phyloP scores from a whole-genome alignment of 2,888 invertebrate genomes.

The Pseudeuparius sepicola region DNA sequence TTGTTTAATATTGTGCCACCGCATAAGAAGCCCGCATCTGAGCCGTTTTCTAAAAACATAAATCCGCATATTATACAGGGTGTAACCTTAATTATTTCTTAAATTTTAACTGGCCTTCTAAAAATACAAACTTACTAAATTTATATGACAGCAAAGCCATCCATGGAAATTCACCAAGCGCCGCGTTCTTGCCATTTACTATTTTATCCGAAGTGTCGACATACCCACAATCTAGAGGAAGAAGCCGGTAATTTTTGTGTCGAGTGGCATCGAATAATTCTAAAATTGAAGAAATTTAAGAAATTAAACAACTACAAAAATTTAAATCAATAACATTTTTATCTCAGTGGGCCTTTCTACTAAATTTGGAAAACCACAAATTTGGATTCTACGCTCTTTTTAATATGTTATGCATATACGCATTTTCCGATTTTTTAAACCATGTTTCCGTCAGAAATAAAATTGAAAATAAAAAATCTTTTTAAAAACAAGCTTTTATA shows the following conservation, averaged over 20 bases:
- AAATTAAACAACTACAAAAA: no score
- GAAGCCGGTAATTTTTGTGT: slow-evolving; percentile 34
- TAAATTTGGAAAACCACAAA: no score
- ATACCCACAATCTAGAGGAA: slow-evolving; percentile 46
- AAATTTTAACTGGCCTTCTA: neutral
- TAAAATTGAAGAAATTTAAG: no score
- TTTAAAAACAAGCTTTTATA: no score
- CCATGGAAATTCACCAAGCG: slow-evolving; percentile 61
- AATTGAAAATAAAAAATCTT: no score
- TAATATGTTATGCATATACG: no score
- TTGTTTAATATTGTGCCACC: slow-evolving; percentile 45
- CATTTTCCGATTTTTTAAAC: no score
- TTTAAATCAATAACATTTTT: no score
- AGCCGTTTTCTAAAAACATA: slow-evolving; percentile 28
- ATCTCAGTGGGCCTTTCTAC: no score
- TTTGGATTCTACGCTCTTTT: no score
- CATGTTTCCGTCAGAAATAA: no score
- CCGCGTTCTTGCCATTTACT: slow-evolving; percentile 50
- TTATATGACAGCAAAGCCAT: slow-evolving; percentile 56
- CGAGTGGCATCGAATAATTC: slow-evolving; percentile 36
- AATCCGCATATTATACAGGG: slow-evolving; percentile 5
- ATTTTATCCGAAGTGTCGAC: slow-evolving; percentile 43
- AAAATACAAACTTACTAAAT: neutral
- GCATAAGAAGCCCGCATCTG: slow-evolving; percentile 37
- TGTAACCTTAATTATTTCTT: no score